Evolutionary conservation across 2,113 vertebrate genomes (phyloP).

Genomic region (Delphinapterus leucas): DNA sequence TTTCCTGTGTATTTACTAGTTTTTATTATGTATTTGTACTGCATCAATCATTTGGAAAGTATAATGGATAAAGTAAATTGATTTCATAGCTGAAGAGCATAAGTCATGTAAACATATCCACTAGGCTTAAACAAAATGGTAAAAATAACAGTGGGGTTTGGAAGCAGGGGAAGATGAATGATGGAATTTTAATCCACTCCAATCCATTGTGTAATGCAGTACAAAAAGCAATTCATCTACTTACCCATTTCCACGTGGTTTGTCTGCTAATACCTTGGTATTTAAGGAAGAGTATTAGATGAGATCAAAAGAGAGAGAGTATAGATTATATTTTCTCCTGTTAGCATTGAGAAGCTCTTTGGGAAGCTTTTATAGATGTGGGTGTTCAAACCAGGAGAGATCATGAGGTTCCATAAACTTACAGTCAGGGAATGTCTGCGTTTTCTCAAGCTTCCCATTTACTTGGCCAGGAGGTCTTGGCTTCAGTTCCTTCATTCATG

Average conservation of each 20-base stretch:
- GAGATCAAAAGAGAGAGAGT: background rate
- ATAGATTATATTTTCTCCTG: background rate
- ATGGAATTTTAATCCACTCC: slow-evolving; percentile 63
- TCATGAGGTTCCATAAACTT: fast-evolving
- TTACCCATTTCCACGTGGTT: slow-evolving; percentile 33
- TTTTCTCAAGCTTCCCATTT: background rate
- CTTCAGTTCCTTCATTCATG: fast-evolving
- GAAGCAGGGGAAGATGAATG: background rate
- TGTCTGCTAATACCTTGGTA: slow-evolving; percentile 64
- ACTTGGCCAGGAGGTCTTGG: background rate
- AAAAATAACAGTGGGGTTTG: slow-evolving; percentile 33
- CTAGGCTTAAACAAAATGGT: slow-evolving; percentile 39
- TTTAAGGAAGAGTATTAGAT: slow-evolving; percentile 52
- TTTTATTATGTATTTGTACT: slow-evolving; percentile 39
- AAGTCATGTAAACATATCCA: slow-evolving; percentile 9
- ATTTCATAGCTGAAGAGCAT: slow-evolving; percentile 7
- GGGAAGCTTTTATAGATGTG: background rate
- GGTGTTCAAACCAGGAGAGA: fast-evolving
- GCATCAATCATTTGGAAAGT: slow-evolving; percentile 26
- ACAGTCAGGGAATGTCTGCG: fast-evolving
- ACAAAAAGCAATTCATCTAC: slow-evolving; percentile 40
- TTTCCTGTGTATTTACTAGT: slow-evolving; percentile 26
- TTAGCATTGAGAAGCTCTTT: background rate
- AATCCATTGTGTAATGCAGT: slow-evolving; percentile 43
- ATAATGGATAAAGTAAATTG: slow-evolving; percentile 50